Evolutionary conservation across 2,113 vertebrate genomes (phyloP), one percentile per base, ranked within the genome.

Genomic region (Limanda limanda): DNA sequence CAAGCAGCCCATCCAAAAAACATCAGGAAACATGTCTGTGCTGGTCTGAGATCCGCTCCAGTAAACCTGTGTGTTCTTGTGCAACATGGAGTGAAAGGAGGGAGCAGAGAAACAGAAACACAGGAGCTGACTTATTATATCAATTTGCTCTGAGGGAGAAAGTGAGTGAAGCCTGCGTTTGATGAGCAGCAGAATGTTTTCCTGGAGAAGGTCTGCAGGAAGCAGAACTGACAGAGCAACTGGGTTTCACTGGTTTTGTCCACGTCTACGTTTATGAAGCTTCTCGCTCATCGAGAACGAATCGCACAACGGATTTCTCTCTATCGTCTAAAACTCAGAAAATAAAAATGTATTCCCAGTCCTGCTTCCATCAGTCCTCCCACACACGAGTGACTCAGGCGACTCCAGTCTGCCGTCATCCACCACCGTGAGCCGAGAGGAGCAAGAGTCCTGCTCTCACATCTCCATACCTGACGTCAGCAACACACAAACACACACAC

Each of bases 321-420:
- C 77, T 42, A 52, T 63, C 6, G 37, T 71, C 72, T 7, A 21
- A 20, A 27, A 42, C 10, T 67, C 57, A 76, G 13, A 6, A 86
- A 70, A 65, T 77, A 52, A 51, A 59, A 25, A 74, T 78, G 68
- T 61, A 64, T 76, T 80, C 64, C 58, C 58, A 10, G 45, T 78
- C 37, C 70, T 74, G 78, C 73, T 61, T 31, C 71, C 74, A 76
- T 81, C 78, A 74, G 74, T 20, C 59, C 81, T 85, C 87, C 86
- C 65, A 84, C 86, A 84, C 85, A 76, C n/a, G 45, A 56, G 78
- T 89, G 88, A 88, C 72, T 87, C 86, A 86, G 71, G 71, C 75
- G 60, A 78, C 81, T 79, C 40, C 10, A 76, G 79, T 74, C 67
- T 82, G 82, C 67, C 69, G 74, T 74, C 71, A 83, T 88, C 78